phyloP scores from a whole-genome alignment of 2,113 vertebrate species.

The Nymphicus hollandicus region DNA sequence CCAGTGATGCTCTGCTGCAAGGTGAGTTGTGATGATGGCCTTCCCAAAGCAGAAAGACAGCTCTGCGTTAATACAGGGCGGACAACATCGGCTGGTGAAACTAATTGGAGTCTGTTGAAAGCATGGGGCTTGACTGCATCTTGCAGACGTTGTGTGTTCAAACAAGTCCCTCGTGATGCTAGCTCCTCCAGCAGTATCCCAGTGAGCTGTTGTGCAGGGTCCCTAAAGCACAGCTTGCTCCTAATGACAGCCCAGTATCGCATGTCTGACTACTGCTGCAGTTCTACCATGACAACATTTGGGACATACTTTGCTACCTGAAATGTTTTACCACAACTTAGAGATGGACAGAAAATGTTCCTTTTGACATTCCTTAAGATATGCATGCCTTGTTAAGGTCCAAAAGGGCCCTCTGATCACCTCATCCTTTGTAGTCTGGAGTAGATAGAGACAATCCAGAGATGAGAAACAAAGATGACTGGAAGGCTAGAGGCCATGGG shows the following conservation, averaged over 20 bases:
- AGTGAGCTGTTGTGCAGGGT: neutral
- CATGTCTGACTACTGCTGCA: neutral
- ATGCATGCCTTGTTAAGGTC: neutral
- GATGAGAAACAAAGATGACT: neutral
- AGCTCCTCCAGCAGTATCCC: neutral
- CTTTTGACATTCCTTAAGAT: neutral
- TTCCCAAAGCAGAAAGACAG: neutral
- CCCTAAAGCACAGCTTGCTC: neutral
- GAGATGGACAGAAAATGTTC: neutral
- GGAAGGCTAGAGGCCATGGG: neutral
- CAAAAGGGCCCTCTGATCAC: neutral
- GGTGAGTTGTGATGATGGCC: neutral
- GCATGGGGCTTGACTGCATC: neutral
- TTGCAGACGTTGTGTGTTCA: neutral
- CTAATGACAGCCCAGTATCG: rapidly evolving
- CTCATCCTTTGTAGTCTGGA: neutral
- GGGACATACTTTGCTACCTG: neutral
- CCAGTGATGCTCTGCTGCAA: neutral
- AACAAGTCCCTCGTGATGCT: neutral
- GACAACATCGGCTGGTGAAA: neutral
- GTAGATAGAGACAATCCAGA: neutral
- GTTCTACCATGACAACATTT: neutral
- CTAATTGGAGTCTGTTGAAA: neutral
- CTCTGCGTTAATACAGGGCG: rapidly evolving
- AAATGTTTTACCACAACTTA: neutral